Evolutionary conservation across 2,888 invertebrate species (phyloP), one percentile per base, ranked within the genome.

Genomic region (Lutraria lutraria): DNA sequence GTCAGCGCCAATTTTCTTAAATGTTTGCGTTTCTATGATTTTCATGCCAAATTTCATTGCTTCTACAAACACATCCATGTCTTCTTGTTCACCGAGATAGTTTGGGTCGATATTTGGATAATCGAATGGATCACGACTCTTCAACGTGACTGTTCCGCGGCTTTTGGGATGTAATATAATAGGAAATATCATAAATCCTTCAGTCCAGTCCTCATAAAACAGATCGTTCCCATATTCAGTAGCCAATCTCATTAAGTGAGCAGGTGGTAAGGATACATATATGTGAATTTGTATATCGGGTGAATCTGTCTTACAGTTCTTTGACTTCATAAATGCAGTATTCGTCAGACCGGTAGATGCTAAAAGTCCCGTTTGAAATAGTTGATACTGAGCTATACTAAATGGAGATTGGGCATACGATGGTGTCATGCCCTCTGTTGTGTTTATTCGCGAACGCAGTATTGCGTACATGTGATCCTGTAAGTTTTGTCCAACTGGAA

Each of bases 31-130:
- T 34, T 87, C 79, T 10, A 87, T 81, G 0, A 89, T n/a, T 25
- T 87, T 54, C 53, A 86, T 87, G 15, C 60, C 34, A 29, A 85
- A 6, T 54, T 81, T 81, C 43, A 83, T 72, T 84, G 85, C 91
- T 85, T 81, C 34, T 0, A 93, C 76, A n/a, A 90, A 85, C n/a
- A 84, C 79, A 53, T 90, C 79, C 3, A 90, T n/a, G 52, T 92
- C 92, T 19, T 86, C 89, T 63, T 86, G 54, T 13, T 97, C 96
- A 54, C 97, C 96, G 89, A 99, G 98, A 96, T 99, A 99, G 95
- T 99, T 98, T 0, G 99, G 98, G 96, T 99, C 98, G 96, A 99
- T 98, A 56, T 98, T 95, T 0, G 99, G 99, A 96, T 98, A 97
- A 89, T 98, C 98, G 43, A 97, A 97, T 0, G 98, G 98, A 97